A percentile compares a stretch with the other conserved stretches of the same genome.
phyloP scores from a whole-genome alignment of 2,888 invertebrate genomes.

The Acronicta alni region DNA sequence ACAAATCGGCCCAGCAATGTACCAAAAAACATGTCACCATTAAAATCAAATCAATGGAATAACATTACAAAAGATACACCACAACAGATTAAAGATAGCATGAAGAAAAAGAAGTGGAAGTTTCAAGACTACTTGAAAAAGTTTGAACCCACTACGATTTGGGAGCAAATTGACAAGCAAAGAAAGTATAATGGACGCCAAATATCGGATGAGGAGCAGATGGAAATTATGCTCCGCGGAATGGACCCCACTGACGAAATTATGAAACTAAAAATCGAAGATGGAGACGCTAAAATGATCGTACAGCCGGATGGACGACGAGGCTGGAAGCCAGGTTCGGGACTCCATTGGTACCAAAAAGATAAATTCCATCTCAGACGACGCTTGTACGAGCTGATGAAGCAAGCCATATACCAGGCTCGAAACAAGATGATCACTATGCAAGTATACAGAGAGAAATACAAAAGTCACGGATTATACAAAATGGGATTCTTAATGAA shows the following conservation, averaged over 20 bases:
- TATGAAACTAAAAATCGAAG: conserved; percentile 60
- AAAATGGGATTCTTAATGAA: conserved; percentile 76
- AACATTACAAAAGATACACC: background rate
- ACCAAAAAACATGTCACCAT: background rate
- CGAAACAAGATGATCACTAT: conserved; percentile 71
- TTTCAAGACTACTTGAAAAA: conserved; percentile 47
- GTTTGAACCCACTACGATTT: conserved; percentile 61
- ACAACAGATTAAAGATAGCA: background rate
- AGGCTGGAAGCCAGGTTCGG: conserved; percentile 50
- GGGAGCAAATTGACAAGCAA: conserved; percentile 60
- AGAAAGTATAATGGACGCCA: conserved; percentile 48
- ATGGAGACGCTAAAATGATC: conserved; percentile 44
- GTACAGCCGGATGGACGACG: conserved; percentile 54
- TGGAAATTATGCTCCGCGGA: conserved; percentile 56
- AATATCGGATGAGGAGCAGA: conserved; percentile 50
- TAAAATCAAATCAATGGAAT: background rate
- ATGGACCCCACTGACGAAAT: conserved; percentile 70
- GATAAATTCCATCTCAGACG: conserved; percentile 58
- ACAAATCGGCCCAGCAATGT: background rate
- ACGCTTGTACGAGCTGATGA: conserved; percentile 71
- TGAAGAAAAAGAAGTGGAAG: conserved; percentile 48
- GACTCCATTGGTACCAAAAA: rapidly evolving
- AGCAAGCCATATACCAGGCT: conserved; percentile 72
- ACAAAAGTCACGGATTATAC: conserved; percentile 59
- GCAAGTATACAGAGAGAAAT: conserved; percentile 64